Conservation (phyloP, 2,888 invertebrate species). For the Noctua janthina region DNA sequence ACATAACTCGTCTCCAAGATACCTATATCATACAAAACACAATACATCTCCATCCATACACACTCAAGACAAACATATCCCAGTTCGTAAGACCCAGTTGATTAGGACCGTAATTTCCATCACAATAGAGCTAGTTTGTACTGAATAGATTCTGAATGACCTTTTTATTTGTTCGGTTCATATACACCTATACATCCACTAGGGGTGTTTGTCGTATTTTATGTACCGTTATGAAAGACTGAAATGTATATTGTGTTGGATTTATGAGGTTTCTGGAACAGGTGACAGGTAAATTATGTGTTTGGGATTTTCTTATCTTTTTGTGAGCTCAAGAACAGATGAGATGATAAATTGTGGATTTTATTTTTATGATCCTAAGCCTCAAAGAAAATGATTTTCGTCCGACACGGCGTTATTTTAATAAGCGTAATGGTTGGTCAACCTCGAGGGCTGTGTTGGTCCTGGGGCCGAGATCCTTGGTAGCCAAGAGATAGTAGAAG, state of each 20-base stretch:
- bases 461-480: not conserved
- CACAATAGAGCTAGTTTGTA: slow-evolving; percentile 70
- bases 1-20: not conserved
- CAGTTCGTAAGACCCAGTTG: slow-evolving; percentile 45
- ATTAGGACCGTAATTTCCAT: slow-evolving; percentile 65
- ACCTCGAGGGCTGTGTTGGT: not conserved
- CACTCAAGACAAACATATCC: slow-evolving; percentile 46
- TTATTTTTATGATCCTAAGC: not conserved
- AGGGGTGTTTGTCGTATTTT: slow-evolving; percentile 39
- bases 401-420: not conserved
- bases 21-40: slow-evolving; percentile 12
- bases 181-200: slow-evolving; percentile 7
- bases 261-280: slow-evolving; percentile 41
- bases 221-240: slow-evolving; percentile 28
- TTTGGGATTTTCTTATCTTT: slow-evolving; percentile 15
- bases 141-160: slow-evolving; percentile 44
- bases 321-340: slow-evolving; percentile 32
- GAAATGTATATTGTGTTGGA: slow-evolving; percentile 48
- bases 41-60: slow-evolving; percentile 6
- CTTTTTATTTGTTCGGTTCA: slow-evolving; percentile 57
- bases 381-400: not conserved
- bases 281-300: slow-evolving; percentile 41
- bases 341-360: slow-evolving; percentile 13
- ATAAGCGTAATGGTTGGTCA: not conserved
- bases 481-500: not conserved